Evolutionary conservation across 1,140 invertebrate species (phyloP).

Genomic region (Drosophila hydei): DNA sequence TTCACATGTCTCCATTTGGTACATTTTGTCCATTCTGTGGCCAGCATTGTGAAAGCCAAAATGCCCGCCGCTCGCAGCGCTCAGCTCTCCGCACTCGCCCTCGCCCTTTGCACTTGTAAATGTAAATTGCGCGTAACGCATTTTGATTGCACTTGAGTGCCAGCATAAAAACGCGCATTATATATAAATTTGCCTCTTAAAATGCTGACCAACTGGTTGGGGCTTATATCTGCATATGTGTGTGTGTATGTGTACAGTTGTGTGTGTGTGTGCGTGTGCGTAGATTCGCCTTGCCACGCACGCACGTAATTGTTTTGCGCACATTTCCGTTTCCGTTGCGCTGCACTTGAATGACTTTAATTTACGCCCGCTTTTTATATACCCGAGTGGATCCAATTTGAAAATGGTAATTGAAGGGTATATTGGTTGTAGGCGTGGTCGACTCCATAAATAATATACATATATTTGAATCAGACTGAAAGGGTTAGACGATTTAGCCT

Average conservation of each 20-base stretch:
- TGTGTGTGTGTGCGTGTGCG: background rate
- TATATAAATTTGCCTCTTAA: slow-evolving; percentile 66
- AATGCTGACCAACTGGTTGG: slow-evolving; percentile 51
- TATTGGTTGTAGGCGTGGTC: too few relatives aligned
- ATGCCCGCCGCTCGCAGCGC: background rate
- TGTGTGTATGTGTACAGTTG: background rate
- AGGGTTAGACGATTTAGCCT: too few relatives aligned
- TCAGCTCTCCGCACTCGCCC: background rate
- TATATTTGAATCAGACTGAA: too few relatives aligned
- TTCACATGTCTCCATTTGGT: too few relatives aligned
- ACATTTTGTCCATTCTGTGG: slow-evolving; percentile 63
- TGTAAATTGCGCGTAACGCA: slow-evolving; percentile 73
- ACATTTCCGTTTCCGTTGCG: slow-evolving; percentile 77
- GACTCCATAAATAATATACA: too few relatives aligned
- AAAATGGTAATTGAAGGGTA: background rate
- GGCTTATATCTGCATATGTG: slow-evolving; percentile 20
- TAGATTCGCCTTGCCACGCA: slow-evolving; percentile 3
- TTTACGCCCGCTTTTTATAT: slow-evolving; percentile 66
- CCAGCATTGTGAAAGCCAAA: slow-evolving; percentile 42
- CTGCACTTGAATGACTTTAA: slow-evolving; percentile 76
- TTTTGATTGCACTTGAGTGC: slow-evolving; percentile 77
- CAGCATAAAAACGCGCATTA: slow-evolving; percentile 74
- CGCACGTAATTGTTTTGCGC: slow-evolving; percentile 72
- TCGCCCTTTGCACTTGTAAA: slow-evolving; percentile 33
- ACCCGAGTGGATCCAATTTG: background rate